Evolutionary conservation across 1,140 invertebrate genomes (phyloP), one percentile per base, ranked within the genome.

Genomic region (Drosophila pseudoananassae): DNA sequence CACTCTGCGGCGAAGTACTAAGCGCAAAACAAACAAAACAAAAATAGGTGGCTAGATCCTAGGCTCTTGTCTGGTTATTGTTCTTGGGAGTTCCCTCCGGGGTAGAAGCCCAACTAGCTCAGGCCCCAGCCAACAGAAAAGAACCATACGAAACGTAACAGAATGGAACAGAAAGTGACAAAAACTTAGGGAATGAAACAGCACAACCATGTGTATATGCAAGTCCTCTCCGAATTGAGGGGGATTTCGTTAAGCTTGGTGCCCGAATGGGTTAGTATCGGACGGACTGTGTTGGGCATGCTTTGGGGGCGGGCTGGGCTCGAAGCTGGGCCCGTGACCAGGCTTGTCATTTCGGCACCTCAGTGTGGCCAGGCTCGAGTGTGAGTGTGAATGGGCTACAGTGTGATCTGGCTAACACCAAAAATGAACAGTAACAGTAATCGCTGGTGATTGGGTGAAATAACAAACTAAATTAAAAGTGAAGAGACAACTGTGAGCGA

Each of bases 251-350:
- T 14, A 1, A 43, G 14, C n/a, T 46, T 12, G 20, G 43, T 46
- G 43, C 43, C 36, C 6, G 15, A 7, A 43, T 7, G 40, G 8
- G n/a, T 47, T 36, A 3, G 23, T 23, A 45, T 49, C 45, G 47
- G 63, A 66, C 63, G 17, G 63, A 66, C 46, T 9, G 65, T 58
- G 53, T 46, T 12, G 5, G 14, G 60, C 65, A 69, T 69, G 65
- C 40, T 43, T n/a, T n/a, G n/a, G n/a, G n/a, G n/a, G n/a, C 65
- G 46, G 14, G 15, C n/a, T n/a, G n/a, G 15, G 47, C 50, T 53
- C 38, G n/a, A 54, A 36, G 58, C 38, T 10, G 47, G 31, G 9
- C n/a, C n/a, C 17, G 58, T 63, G 33, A 60, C 45, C 25, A 40
- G 27, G 45, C 25, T 25, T 31, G 8, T 9, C 3, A 10, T 53